Base-by-base conservation (phyloP, 2,888 invertebrate genomes). In the Melikaiella ostensackeni region DNA sequence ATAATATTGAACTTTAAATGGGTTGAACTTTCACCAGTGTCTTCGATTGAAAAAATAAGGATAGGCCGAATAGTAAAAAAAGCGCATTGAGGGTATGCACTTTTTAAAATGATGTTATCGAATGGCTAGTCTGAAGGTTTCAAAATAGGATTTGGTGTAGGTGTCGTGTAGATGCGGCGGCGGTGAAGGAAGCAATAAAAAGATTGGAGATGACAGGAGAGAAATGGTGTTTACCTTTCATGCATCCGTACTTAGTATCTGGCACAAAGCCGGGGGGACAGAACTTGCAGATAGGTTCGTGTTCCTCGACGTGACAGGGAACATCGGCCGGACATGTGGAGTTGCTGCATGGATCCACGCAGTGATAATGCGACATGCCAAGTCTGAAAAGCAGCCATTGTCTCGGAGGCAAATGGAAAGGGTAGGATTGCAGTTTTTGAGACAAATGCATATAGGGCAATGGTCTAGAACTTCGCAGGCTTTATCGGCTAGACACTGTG, bases 221-320 rank as follows among this genome's bases (percentile, higher is more conserved):
- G 89, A 89, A 89, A 83, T 81, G 81, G 88, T 91, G 89, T 94
- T 97, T 98, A 98, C 98, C 97, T 97, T 97, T 97, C 93, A 96
- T 95, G 94, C 98, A 98, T 96, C 97, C 97, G 93, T 96, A 96
- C 94, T 95, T 95, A 92, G 96, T 95, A 93, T 98, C 97, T 92
- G 96, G 96, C 93, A 95, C 95, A 94, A 96, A 98, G 94, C 97
- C 98, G 92, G 95, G 94, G 91, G 98, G 97, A 94, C 98, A 98
- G 95, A 97, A 97, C 95, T 97, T 97, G 96, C 98, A 98, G 92
- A 96, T 95, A 88, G 98, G 96, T 93, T 96, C 97, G 94, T 98
- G 98, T 92, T 97, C 97, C 94, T 97, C 97, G 89, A 97, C 97
- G 93, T 96, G 96, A 94, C 98, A 98, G 89, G 98, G 97, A 86